phyloP scores from a whole-genome alignment of 2,113 vertebrate species.

The Psittacus erithacus region DNA sequence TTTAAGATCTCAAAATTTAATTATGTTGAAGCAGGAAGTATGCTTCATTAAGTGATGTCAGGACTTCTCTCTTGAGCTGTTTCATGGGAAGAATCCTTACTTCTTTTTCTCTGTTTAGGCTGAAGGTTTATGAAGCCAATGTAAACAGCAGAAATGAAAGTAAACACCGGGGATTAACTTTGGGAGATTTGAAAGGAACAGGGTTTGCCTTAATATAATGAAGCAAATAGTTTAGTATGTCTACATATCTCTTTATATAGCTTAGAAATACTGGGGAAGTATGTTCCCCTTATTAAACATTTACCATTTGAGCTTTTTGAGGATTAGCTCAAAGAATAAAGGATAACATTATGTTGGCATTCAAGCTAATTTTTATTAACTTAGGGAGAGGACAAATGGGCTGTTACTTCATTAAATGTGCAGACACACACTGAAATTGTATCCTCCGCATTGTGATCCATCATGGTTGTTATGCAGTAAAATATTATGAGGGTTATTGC shows the following conservation, averaged over 20 bases:
- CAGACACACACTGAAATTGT: not conserved
- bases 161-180: not conserved
- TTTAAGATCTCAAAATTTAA: slow-evolving; percentile 3
- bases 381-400: not conserved
- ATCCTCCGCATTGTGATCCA: not conserved
- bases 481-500: not conserved
- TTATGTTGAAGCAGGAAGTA: slow-evolving; percentile 12
- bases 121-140: slow-evolving; percentile 25
- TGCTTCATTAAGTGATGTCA: not conserved
- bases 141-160: slow-evolving; percentile 10
- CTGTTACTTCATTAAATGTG: not conserved
- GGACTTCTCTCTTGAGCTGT: not conserved
- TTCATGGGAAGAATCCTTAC: slow-evolving; percentile 30
- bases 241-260: not conserved
- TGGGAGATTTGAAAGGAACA: not conserved
- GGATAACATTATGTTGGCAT: not conserved
- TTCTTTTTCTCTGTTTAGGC: not conserved
- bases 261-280: not conserved
- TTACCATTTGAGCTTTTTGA: not conserved
- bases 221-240: not conserved
- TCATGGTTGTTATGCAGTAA: not conserved
- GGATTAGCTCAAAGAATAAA: not conserved
- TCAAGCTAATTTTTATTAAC: not conserved
- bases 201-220: not conserved
- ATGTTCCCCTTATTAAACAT: not conserved